Percentiles rank a stretch among this genome's conserved stretches.
phyloP scores from a whole-genome alignment of 2,888 invertebrate genomes.

The Mythimna ferrago region DNA sequence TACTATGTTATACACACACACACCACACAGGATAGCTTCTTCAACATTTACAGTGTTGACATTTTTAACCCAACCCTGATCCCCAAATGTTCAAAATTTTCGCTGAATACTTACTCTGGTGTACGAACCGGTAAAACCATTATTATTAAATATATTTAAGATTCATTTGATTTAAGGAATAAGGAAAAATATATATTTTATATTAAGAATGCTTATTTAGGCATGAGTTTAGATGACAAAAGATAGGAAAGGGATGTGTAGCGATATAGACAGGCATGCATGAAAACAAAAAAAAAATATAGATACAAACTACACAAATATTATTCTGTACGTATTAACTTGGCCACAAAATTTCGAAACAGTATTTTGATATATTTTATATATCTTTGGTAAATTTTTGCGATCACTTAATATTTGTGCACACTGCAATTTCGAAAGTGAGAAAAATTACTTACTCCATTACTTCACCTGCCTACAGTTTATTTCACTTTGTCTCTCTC shows the following conservation, averaged over 20 bases:
- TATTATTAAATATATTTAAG: constrained; percentile 27
- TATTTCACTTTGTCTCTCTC: constrained; percentile 20
- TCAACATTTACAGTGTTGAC: constrained; percentile 1
- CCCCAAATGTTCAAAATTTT: background rate
- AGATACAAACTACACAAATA: constrained; percentile 53
- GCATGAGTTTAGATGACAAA: constrained; percentile 52
- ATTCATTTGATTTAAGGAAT: constrained; percentile 37
- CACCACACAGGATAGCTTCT: constrained; percentile 8
- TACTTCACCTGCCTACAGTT: constrained; percentile 19
- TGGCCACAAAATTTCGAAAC: constrained; percentile 42
- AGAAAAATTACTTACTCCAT: constrained; percentile 30
- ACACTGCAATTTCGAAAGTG: constrained; percentile 25
- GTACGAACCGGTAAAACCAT: constrained; percentile 6
- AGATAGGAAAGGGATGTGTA: constrained; percentile 47
- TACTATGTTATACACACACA: constrained; percentile 24
- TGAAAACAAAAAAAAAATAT: constrained; percentile 38
- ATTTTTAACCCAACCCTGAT: background rate
- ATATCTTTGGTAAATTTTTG: constrained; percentile 20
- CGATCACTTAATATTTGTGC: constrained; percentile 29
- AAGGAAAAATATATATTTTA: constrained; percentile 33
- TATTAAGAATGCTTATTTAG: constrained; percentile 35
- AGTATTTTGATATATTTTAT: constrained; percentile 24
- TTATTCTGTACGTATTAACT: constrained; percentile 28
- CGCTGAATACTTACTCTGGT: constrained; percentile 23
- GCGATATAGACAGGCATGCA: constrained; percentile 67